A percentile compares a stretch with the other conserved stretches of the same genome.
Evolutionary conservation across 2,113 vertebrate genomes (phyloP).

Genomic region (Syngnathus scovelli): DNA sequence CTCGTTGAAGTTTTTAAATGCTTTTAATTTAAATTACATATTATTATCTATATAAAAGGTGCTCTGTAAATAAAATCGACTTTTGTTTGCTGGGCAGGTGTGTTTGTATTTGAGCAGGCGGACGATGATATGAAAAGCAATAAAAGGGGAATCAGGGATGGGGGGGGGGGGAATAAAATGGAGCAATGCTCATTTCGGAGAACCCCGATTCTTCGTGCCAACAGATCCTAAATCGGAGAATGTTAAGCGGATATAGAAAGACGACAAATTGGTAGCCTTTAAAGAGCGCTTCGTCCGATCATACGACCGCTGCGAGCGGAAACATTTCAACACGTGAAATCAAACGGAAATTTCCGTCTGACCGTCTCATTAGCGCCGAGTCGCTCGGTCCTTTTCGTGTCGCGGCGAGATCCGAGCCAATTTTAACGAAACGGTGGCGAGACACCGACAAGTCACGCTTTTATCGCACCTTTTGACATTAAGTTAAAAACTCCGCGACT

Average conservation of each 20-base stretch:
- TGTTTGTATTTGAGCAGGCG: background rate
- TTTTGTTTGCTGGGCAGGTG: background rate
- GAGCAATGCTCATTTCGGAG: background rate
- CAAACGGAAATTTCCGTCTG: slow-evolving; percentile 17
- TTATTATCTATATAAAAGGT: too few relatives aligned
- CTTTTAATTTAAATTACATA: too few relatives aligned
- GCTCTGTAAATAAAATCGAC: too few relatives aligned
- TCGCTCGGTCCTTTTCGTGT: slow-evolving; percentile 5
- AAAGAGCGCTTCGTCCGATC: slow-evolving; percentile 2
- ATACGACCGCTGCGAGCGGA: slow-evolving; percentile 1
- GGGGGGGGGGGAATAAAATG: background rate
- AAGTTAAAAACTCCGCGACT: too few relatives aligned
- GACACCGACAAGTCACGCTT: background rate
- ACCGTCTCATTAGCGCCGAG: slow-evolving; percentile 10
- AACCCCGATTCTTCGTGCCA: background rate
- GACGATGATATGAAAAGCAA: background rate
- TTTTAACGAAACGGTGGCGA: background rate
- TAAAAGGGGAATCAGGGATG: background rate
- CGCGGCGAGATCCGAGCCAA: background rate
- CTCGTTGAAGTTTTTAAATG: too few relatives aligned
- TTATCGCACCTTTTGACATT: background rate
- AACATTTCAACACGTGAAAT: background rate
- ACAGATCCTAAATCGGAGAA: background rate
- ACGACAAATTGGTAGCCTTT: slow-evolving; percentile 4
- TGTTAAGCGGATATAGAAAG: background rate